Conservation (phyloP, 2,888 invertebrate genomes). For the Drosophila subquinaria region DNA sequence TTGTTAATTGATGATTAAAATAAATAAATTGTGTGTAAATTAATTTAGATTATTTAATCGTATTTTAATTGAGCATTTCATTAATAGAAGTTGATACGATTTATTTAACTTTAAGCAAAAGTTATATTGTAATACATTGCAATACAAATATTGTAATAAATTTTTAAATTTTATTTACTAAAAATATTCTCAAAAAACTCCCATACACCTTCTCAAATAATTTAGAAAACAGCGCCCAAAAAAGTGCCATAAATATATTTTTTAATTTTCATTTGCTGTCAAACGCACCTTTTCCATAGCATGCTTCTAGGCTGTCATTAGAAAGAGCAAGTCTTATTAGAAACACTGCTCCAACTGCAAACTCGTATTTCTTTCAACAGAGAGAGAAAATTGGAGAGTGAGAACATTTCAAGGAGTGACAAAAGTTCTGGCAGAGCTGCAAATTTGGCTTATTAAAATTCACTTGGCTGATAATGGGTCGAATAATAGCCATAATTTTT, state of each 20-base stretch:
- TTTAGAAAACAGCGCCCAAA: constrained; percentile 13
- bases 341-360: constrained; percentile 15
- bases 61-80: too few relatives aligned
- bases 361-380: constrained; percentile 9
- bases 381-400: background rate
- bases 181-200: background rate
- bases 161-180: background rate
- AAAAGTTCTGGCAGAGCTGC: constrained; percentile 35
- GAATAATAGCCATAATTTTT: constrained; percentile 68
- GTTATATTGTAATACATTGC: too few relatives aligned
- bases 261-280: constrained; percentile 49
- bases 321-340: constrained; percentile 21
- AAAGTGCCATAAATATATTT: constrained; percentile 51
- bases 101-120: too few relatives aligned
- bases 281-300: constrained; percentile 42
- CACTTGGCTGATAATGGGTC: constrained; percentile 64
- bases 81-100: background rate
- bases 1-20: background rate
- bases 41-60: background rate
- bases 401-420: constrained; percentile 33
- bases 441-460: constrained; percentile 67
- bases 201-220: background rate
- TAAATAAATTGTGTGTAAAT: background rate
- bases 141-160: background rate
- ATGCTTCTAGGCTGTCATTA: constrained; percentile 56